A percentile compares a stretch with the other conserved stretches of the same genome.
phyloP scores from a whole-genome alignment of 2,888 invertebrate species.

The Apomyelois bistriatella region DNA sequence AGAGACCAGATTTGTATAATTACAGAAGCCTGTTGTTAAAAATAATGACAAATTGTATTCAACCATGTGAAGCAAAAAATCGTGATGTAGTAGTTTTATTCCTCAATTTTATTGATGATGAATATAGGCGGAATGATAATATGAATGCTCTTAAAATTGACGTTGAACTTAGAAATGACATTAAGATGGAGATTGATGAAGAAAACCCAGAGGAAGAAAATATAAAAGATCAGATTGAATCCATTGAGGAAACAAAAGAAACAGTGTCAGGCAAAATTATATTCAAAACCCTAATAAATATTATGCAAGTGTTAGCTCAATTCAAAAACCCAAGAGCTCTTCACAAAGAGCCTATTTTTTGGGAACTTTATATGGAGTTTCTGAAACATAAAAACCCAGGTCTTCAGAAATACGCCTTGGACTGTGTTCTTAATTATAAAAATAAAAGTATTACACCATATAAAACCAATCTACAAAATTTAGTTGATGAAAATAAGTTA shows the following conservation, averaged over 20 bases:
- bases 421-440: conserved; percentile 93
- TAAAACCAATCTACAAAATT: conserved; percentile 87
- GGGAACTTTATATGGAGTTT: conserved; percentile 88
- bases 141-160: conserved; percentile 71
- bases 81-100: conserved; percentile 90
- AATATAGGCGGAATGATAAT: conserved; percentile 59
- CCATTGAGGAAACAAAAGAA: conserved; percentile 48
- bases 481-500: conserved; percentile 93
- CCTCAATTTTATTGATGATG: conserved; percentile 87
- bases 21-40: conserved; percentile 91
- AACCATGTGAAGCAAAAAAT: conserved; percentile 89
- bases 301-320: conserved; percentile 88
- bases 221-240: conserved; percentile 56
- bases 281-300: conserved; percentile 80
- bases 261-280: conserved; percentile 62
- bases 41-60: conserved; percentile 85
- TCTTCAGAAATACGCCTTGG: conserved; percentile 91
- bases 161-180: conserved; percentile 79
- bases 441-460: conserved; percentile 88
- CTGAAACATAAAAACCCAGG: conserved; percentile 87
- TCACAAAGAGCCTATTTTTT: conserved; percentile 87
- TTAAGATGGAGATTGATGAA: conserved; percentile 50
- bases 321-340: conserved; percentile 90
- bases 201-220: conserved; percentile 41
- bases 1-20: conserved; percentile 85